Percentiles rank a stretch among this genome's conserved stretches.
Conservation (phyloP, 2,113 vertebrate genomes). For the Falcunculus frontatus region DNA sequence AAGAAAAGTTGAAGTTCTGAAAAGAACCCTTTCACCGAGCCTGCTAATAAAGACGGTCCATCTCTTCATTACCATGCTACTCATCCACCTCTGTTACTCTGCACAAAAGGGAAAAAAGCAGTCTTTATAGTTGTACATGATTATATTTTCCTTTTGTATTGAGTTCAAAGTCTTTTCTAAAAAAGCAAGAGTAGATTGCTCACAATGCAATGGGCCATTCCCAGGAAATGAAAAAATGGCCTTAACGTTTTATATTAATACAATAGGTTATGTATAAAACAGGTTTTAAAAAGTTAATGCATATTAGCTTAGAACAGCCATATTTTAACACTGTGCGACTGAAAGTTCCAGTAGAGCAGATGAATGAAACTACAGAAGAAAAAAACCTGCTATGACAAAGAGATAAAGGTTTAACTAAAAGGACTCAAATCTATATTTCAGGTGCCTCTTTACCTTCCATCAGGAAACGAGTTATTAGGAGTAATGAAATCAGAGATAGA, state of each 20-base stretch:
- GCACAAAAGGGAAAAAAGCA: conserved; percentile 69
- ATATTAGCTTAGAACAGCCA: conserved; percentile 75
- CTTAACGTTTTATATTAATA: conserved; percentile 72
- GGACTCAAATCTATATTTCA: conserved; percentile 67
- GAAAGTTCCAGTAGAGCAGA: conserved; percentile 73
- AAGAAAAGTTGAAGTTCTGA: conserved; percentile 73
- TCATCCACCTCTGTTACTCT: conserved; percentile 67
- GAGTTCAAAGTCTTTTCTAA: conserved; percentile 71
- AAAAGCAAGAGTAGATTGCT: conserved; percentile 72
- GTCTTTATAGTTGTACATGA: conserved; percentile 75
- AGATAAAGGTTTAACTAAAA: conserved; percentile 73
- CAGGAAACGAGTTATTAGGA: conserved; percentile 72
- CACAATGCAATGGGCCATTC: conserved; percentile 77
- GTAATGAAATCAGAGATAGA: conserved; percentile 68
- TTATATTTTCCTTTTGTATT: conserved; percentile 74
- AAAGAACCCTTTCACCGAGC: conserved; percentile 66
- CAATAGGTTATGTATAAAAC: conserved; percentile 76
- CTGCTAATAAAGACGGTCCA: conserved; percentile 66
- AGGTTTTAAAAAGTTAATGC: conserved; percentile 73
- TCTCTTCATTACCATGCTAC: conserved; percentile 74
- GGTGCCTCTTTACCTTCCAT: conserved; percentile 71
- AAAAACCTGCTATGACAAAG: conserved; percentile 66
- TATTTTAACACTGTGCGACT: conserved; percentile 70
- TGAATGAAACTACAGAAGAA: conserved; percentile 72
- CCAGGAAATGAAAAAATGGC: conserved; percentile 68